Evolutionary conservation across 2,797 vertebrate genomes (phyloP).

Genomic region (Molothrus aeneus): DNA sequence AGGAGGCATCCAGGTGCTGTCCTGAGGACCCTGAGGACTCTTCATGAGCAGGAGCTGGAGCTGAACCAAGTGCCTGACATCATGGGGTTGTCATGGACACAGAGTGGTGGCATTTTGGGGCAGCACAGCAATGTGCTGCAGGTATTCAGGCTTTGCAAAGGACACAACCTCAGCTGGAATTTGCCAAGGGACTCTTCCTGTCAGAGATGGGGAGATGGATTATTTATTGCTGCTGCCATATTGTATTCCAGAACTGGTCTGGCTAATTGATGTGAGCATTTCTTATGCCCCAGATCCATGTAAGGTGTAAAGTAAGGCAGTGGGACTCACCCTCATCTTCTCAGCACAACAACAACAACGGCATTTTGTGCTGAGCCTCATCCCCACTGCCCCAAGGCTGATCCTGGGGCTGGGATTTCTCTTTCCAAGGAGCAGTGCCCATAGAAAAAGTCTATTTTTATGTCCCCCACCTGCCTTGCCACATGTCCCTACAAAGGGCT

Average conservation of each 20-base stretch:
- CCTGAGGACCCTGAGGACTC: not conserved
- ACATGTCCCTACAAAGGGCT: accelerated
- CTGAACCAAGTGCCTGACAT: not conserved
- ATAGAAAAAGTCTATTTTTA: not conserved
- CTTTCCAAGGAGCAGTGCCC: not conserved
- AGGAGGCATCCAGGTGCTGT: not conserved
- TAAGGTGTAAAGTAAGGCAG: not conserved
- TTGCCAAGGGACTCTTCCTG: not conserved
- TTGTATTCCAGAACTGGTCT: not conserved
- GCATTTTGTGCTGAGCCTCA: not conserved
- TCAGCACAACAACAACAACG: accelerated
- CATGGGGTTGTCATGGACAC: not conserved
- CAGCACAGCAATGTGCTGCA: not conserved
- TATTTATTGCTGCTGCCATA: not conserved
- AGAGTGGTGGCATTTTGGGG: not conserved
- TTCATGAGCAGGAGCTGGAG: not conserved
- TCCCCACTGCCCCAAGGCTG: not conserved
- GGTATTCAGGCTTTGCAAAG: not conserved
- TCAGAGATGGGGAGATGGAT: not conserved
- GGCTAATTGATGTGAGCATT: not conserved
- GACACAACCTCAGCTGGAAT: not conserved
- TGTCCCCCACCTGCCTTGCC: not conserved
- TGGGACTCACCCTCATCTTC: not conserved
- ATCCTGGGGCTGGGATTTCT: not conserved
- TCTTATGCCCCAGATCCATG: not conserved